Base-by-base conservation (phyloP, 2,113 vertebrate genomes). In the Serilophus lunatus region DNA sequence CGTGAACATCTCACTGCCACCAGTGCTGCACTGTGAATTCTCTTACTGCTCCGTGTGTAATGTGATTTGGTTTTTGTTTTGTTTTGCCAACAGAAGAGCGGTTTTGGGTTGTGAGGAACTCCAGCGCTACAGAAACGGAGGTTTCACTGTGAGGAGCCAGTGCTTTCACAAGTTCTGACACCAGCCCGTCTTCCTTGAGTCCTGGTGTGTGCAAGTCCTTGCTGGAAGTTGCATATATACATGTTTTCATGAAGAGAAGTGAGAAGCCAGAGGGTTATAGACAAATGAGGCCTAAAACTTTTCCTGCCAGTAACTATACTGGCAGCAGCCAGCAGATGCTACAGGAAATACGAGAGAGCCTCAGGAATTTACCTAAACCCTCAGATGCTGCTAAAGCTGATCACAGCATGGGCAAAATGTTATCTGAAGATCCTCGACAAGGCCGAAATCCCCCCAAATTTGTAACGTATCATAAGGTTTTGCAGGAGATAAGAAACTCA, bases 271-370 rank as follows among this genome's bases (percentile, higher is more conserved):
- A 99, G 98, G 99, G 99, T 98, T 98, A 99, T 98, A 98, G 99
- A 98, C 99, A 99, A 91, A 99, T 99, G 99, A 98, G 99, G 98
- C 99, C 99, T 97, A 99, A 99, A 98, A 99, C 99, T 54, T 99
- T 99, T 97, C 99, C 99, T 89, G 98, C 99, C 94, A 99, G 99
- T 98, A 99, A 98, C 95, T 98, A 98, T 97, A 98, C 98, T 93
- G 99, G 98, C 98, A 99, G 98, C 97, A 99, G 99, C 94, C 98
- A 98, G 86, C 99, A 99, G 71, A 99, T 99, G 99, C 98, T 99
- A 96, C 99, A 99, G 97, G 99, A 99, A 97, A 99, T 99, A 96
- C 96, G 99, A 40, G 99, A 99, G 95, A 99, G 99, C 91, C 98
- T 99, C 92, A 98, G 99, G 71, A 99, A 99, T 97, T 97, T 99